Evolutionary conservation across 2,113 vertebrate genomes (phyloP), one percentile per base, ranked within the genome.

Genomic region (Fulmarus glacialis): DNA sequence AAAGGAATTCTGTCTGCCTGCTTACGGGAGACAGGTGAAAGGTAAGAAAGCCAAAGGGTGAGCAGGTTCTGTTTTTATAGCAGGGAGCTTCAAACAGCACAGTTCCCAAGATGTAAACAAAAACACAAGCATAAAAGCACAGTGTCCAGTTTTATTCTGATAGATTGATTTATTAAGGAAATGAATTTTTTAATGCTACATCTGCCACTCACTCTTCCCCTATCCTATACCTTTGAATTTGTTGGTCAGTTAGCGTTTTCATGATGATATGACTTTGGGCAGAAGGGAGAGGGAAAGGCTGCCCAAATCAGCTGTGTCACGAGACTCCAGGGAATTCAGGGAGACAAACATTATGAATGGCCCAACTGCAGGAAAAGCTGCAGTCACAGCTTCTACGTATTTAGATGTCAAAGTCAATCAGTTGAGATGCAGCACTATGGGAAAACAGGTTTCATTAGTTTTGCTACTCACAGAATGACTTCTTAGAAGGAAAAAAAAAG

Each of bases 401-500:
- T 94, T 84, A 82, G n/a, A 67, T 91, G 87, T 95, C 81, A 70
- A 78, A 95, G 75, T 78, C 73, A 74, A 75, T 90, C 79, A 74
- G 14, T 78, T 74, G 80, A 92, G 87, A 89, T 74, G 60, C 80
- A 96, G 83, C 68, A 66, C 42, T 67, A 40, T 14, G 67, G 80
- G 55, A 63, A 71, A 87, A 43, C 50, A 70, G 23, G 26, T 78
- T 89, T 91, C 60, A 34, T 91, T 93, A 74, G 38, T 78, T 92
- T 87, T 87, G 47, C 60, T 83, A 23, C n/a, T 83, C 13, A 13
- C 4, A 89, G n/a, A 74, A 63, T 52, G 47, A 50, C 3, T 71
- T 88, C 27, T 66, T 36, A 7, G 29, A 59, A 71, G 30, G 30
- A 6, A 27, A 78, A 60, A 59, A 59, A 13, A 24, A 6, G 1